Conservation (phyloP, 2,888 invertebrate species). For the Conops quadrifasciatus region DNA sequence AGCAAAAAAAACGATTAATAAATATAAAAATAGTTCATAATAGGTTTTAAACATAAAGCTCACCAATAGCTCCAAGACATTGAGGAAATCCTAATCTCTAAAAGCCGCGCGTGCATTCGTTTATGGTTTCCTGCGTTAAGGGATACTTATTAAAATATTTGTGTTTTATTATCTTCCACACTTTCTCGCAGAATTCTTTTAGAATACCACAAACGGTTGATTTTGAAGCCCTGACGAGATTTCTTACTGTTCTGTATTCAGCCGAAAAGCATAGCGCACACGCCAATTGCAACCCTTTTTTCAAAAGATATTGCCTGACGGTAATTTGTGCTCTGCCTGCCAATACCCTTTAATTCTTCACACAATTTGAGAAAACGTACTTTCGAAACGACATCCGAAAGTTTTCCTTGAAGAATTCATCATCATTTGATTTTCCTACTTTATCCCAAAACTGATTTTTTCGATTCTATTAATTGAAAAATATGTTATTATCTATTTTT, state of each 20-base stretch:
- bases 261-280: neutral
- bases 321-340: conserved; percentile 17
- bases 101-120: neutral
- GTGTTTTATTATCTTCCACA: neutral
- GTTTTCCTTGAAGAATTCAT: neutral
- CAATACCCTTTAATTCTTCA: conserved; percentile 3
- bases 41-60: neutral
- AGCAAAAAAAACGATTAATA: no score
- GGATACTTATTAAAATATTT: conserved; percentile 2
- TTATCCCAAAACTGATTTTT: conserved; percentile 6
- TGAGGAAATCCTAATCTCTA: conserved; percentile 4
- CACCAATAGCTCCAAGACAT: conserved; percentile 1
- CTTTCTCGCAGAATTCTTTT: neutral
- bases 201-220: neutral
- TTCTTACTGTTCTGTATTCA: conserved; percentile 1
- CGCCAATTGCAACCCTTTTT: conserved; percentile 12
- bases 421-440: neutral
- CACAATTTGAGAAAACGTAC: neutral
- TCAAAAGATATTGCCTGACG: conserved; percentile 3
- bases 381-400: neutral
- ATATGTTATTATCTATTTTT: no score
- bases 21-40: neutral
- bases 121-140: neutral
- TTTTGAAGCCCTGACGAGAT: neutral
- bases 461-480: neutral